Conservation (phyloP, 2,888 invertebrate species). For the Eupithecia dodoneata region DNA sequence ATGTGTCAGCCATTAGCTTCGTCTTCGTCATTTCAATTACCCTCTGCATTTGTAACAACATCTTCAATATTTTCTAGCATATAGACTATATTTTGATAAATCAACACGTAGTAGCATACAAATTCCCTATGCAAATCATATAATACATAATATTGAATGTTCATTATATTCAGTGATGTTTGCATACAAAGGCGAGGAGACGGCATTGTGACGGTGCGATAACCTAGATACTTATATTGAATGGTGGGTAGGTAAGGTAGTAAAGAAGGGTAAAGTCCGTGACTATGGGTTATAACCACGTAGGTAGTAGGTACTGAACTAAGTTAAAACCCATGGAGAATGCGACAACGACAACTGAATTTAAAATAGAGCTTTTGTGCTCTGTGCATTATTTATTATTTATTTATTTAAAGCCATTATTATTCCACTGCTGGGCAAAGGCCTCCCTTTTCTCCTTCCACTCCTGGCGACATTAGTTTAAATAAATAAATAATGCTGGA, state of each 20-base stretch:
- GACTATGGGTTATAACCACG: constrained; percentile 2
- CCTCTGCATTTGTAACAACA: too few species aligned
- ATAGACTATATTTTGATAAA: too few species aligned
- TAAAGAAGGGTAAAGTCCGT: constrained; percentile 6
- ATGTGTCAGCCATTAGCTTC: too few species aligned
- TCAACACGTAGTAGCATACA: constrained; percentile 34
- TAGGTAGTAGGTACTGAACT: not conserved
- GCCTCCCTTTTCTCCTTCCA: too few species aligned
- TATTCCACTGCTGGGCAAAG: too few species aligned
- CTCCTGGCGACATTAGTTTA: too few species aligned
- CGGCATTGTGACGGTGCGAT: constrained; percentile 62
- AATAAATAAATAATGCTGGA: too few species aligned
- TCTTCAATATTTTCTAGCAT: too few species aligned
- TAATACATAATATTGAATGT: constrained; percentile 57
- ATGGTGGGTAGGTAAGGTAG: constrained; percentile 26
- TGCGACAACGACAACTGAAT: not conserved
- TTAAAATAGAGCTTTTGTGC: not conserved
- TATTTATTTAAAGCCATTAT: too few species aligned
- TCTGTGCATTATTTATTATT: not conserved
- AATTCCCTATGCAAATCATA: constrained; percentile 58
- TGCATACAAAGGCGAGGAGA: constrained; percentile 58
- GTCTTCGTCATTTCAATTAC: too few species aligned
- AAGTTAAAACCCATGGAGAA: not conserved
- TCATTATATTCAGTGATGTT: constrained; percentile 48
- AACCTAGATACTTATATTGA: constrained; percentile 61